Percentiles rank a stretch among this genome's conserved stretches.
phyloP scores from a whole-genome alignment of 2,888 invertebrate species.

The Oscheius onirici region DNA sequence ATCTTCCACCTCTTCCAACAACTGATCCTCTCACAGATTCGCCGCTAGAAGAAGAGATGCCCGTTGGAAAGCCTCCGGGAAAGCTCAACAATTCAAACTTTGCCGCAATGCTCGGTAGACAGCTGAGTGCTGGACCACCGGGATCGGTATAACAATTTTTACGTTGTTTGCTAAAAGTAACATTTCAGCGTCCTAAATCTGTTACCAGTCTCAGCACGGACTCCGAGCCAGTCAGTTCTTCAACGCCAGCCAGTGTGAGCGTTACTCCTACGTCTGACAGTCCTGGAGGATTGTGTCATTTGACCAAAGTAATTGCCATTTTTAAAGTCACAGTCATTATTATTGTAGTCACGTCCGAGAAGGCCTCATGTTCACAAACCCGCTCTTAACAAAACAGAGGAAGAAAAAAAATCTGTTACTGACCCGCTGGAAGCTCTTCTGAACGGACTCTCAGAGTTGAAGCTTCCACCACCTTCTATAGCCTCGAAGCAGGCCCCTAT shows the following conservation, averaged over 20 bases:
- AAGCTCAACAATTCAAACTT: constrained; percentile 12
- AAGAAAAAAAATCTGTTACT: neutral
- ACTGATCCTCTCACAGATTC: neutral
- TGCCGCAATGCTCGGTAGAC: constrained; percentile 11
- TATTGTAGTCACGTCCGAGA: neutral
- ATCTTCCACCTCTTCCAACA: constrained; percentile 1
- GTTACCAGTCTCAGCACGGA: neutral
- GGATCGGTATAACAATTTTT: neutral
- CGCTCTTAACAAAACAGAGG: neutral
- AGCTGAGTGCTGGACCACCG: constrained; percentile 7
- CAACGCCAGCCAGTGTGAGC: neutral
- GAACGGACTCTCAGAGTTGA: neutral
- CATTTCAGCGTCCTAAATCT: neutral
- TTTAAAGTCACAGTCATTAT: neutral
- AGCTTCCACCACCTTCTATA: neutral
- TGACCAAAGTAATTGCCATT: neutral
- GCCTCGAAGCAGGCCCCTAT: too few relatives aligned
- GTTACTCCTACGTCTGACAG: neutral
- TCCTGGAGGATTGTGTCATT: neutral
- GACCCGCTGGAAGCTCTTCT: neutral
- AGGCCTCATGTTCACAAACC: constrained; percentile 4
- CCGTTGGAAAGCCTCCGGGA: constrained; percentile 7
- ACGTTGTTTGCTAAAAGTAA: neutral
- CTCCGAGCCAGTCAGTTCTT: neutral
- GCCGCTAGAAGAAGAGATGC: neutral